A percentile compares a stretch with the other conserved stretches of the same genome.
phyloP scores from a whole-genome alignment of 1,140 invertebrate species.

The Leptopilina clavipes region DNA sequence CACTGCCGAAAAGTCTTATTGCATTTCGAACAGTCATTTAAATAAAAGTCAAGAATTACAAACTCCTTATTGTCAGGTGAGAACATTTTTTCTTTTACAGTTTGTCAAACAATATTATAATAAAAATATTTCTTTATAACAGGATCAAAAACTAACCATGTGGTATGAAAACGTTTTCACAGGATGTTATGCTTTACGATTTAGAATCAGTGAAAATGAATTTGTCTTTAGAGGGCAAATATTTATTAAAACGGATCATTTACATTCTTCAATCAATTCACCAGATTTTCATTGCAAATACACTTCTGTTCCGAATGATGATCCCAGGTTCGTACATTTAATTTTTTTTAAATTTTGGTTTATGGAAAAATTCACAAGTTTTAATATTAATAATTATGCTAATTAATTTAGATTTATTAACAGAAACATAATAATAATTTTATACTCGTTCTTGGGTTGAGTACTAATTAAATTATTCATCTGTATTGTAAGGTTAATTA shows the following conservation, averaged over 20 bases:
- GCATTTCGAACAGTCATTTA: slow-evolving; percentile 37
- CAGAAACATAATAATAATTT: too few relatives aligned
- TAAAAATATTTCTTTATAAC: not conserved
- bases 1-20: slow-evolving; percentile 45
- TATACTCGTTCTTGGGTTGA: not conserved
- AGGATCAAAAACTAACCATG: slow-evolving; percentile 35
- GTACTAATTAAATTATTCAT: not conserved
- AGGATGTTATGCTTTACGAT: slow-evolving; percentile 56
- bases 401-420: too few relatives aligned
- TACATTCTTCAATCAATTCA: slow-evolving; percentile 43
- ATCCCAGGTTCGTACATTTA: not conserved
- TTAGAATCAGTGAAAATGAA: slow-evolving; percentile 45
- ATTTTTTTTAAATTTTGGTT: not conserved
- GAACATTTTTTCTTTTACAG: not conserved
- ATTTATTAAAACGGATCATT: slow-evolving; percentile 51
- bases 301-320: slow-evolving; percentile 27
- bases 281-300: slow-evolving; percentile 51
- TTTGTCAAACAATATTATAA: too few relatives aligned
- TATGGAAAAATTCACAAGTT: not conserved
- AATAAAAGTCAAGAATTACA: slow-evolving; percentile 21
- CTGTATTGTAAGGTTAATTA: not conserved
- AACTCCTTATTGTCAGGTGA: slow-evolving; percentile 42
- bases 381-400: not conserved
- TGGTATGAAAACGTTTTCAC: slow-evolving; percentile 52
- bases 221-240: slow-evolving; percentile 39